A percentile compares a stretch with the other conserved stretches of the same genome.
Evolutionary conservation across 1,140 invertebrate genomes (phyloP).

Genomic region (Drosophila funebris): DNA sequence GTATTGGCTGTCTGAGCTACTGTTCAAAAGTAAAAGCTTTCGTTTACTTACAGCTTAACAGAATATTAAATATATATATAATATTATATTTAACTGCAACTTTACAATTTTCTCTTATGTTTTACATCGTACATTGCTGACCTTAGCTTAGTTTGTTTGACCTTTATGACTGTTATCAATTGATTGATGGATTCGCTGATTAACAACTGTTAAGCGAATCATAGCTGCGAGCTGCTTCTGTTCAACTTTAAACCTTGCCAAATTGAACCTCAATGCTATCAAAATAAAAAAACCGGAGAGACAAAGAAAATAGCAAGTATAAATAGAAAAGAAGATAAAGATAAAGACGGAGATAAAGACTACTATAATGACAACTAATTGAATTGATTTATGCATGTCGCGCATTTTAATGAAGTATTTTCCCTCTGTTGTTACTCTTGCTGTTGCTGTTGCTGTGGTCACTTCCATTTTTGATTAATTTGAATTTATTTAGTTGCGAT

Average conservation of each 20-base stretch:
- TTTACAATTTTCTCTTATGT: neutral
- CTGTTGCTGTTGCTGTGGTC: slow-evolving; percentile 4
- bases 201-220: neutral
- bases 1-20: no score
- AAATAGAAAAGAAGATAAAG: neutral
- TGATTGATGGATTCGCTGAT: neutral
- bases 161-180: slow-evolving; percentile 13
- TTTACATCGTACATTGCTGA: neutral
- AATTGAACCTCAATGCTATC: neutral
- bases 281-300: neutral
- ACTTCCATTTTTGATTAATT: slow-evolving; percentile 70
- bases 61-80: no score
- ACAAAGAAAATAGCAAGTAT: neutral
- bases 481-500: slow-evolving; percentile 72
- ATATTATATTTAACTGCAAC: neutral
- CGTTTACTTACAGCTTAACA: no score
- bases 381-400: slow-evolving; percentile 78
- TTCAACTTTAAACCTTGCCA: slow-evolving; percentile 14
- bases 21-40: no score
- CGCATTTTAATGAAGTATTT: slow-evolving; percentile 58
- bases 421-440: neutral
- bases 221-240: slow-evolving; percentile 4
- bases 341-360: slow-evolving; percentile 39
- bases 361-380: slow-evolving; percentile 75
- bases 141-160: slow-evolving; percentile 3